Conservation (phyloP, 2,113 vertebrate species). For the Caloenas nicobarica region DNA sequence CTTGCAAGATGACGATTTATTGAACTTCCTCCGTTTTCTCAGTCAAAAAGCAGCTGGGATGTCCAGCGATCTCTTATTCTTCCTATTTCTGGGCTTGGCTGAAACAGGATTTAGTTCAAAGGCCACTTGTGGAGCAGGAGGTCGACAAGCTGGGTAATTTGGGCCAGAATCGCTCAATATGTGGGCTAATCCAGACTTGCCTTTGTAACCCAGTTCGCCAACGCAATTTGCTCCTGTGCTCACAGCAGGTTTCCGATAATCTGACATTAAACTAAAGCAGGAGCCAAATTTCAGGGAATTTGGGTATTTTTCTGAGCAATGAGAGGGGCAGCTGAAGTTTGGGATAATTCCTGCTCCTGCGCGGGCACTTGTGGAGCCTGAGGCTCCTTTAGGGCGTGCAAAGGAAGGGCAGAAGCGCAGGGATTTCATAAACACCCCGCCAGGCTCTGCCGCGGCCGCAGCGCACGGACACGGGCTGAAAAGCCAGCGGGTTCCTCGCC, state of each 20-base stretch:
- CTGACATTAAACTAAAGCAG: neutral
- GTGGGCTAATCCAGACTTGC: constrained; percentile 53
- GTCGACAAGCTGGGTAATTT: neutral
- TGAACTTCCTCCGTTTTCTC: neutral
- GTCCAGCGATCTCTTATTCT: neutral
- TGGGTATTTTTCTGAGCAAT: neutral
- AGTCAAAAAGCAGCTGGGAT: neutral
- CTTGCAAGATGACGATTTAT: neutral
- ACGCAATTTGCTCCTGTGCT: neutral
- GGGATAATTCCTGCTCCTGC: neutral
- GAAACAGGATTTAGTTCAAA: neutral
- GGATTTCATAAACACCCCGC: neutral
- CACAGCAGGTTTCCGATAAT: neutral
- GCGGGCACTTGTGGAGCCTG: neutral
- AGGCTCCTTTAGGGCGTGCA: neutral
- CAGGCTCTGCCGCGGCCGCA: neutral
- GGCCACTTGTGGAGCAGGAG: neutral
- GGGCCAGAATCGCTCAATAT: neutral
- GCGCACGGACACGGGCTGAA: neutral
- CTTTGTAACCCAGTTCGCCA: constrained; percentile 30
- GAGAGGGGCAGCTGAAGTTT: neutral
- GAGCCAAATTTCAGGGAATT: neutral
- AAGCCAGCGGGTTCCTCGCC: neutral
- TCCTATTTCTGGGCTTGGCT: neutral
- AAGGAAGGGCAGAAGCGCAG: neutral